Conservation (phyloP, 2,113 vertebrate species). For the Vombatus ursinus region DNA sequence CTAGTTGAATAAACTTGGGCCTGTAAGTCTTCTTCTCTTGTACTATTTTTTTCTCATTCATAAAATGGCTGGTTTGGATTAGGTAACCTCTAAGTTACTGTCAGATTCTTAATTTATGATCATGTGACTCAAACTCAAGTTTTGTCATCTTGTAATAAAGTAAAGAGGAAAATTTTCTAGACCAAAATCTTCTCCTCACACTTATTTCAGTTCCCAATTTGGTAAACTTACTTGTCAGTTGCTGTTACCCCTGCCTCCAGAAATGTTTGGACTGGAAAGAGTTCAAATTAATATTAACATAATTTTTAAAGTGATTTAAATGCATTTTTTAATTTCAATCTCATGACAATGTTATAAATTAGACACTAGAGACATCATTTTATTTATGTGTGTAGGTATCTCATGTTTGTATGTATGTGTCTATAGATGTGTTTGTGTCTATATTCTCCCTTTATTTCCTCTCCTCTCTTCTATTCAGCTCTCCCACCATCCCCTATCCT, state of each 20-base stretch:
- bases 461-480: neutral
- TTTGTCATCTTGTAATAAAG: neutral
- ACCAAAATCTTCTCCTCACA: neutral
- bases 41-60: neutral
- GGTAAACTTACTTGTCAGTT: neutral
- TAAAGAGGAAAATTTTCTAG: neutral
- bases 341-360: neutral
- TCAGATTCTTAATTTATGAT: neutral
- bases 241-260: neutral
- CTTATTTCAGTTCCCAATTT: neutral
- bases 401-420: neutral
- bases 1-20: no score
- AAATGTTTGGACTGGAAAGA: neutral
- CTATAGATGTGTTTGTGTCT: neutral
- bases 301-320: neutral
- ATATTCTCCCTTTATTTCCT: neutral
- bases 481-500: fast-evolving
- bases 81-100: neutral
- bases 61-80: neutral
- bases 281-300: neutral
- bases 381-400: no score
- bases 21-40: no score
- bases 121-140: neutral
- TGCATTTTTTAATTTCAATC: neutral
- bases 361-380: neutral